Evolutionary conservation across 2,888 invertebrate genomes (phyloP), one percentile per base, ranked within the genome.

Genomic region (Agrochola litura): DNA sequence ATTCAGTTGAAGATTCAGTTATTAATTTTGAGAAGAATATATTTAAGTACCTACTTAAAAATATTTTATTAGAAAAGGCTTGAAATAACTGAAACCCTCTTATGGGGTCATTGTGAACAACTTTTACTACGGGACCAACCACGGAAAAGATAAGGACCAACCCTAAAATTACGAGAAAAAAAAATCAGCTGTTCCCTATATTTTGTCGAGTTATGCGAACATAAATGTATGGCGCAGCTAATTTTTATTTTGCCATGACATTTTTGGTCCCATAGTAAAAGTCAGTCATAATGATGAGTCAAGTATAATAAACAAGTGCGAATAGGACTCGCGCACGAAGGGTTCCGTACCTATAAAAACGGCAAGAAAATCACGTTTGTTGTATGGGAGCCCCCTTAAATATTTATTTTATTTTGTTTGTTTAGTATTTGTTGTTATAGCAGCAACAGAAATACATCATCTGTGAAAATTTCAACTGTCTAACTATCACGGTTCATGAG

Each of bases 1-100:
- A 14, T 76, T 60, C 19, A 16, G 65, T n/a, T 25, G 41, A 12
- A 41, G 30, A 14, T 76, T 60, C 19, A 16, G 65, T n/a, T 65
- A 72, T 37, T 60, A n/a, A 60, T 56, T 77, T 49, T 60, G 43
- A 60, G 46, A 60, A 6, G n/a, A 19, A n/a, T 56, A 52, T 52
- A 37, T 52, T 12, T 10, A 10, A 16, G 9, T 16, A 37, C 5
- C 0, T 43, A 30, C 9, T 30, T n/a, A 12, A 16, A 8, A 54
- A 12, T 5, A 4, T 43, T 43, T 54, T 72, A 10, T 6, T 52
- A 14, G 0, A 16, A 49, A n/a, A 2, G 12, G 6, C 4, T 64
- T 64, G 8, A n/a, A 64, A 22, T n/a, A 64, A 1, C 14, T 64
- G 14, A 16, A n/a, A 41, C n/a, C n/a, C 8, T 41, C n/a, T 8